These are phyloP conservation scores for Regulus satrapa DNA, from an alignment of 2,113 vertebrate species.

Conservation along the genomic window DNA sequence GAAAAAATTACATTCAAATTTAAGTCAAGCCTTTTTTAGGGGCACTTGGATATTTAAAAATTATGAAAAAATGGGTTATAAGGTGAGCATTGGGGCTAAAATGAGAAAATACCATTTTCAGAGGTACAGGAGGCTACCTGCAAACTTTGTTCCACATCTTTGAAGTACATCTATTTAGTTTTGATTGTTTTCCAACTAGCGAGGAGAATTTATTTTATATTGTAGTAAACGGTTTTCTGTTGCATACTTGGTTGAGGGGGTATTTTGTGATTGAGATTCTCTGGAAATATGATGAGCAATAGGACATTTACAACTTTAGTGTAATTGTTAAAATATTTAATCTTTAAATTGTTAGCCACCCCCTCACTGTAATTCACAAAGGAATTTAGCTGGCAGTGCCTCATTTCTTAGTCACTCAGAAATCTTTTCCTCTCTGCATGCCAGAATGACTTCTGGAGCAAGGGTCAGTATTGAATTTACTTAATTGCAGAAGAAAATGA, in stretches of 20 bases:
- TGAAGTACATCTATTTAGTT: background rate
- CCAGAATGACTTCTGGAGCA: background rate
- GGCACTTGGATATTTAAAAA: background rate
- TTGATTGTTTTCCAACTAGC: background rate
- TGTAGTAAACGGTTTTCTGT: background rate
- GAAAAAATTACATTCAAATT: no score
- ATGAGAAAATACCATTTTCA: background rate
- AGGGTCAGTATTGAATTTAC: background rate
- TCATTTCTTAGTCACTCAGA: background rate
- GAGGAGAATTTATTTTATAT: background rate
- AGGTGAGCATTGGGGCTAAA: background rate
- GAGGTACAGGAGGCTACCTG: background rate
- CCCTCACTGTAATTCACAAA: background rate
- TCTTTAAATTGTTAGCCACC: background rate
- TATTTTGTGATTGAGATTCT: background rate
- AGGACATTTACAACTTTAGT: background rate
- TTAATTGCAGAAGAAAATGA: background rate
- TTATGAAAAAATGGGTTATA: background rate
- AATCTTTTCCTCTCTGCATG: background rate
- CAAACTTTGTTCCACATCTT: background rate
- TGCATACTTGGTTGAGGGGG: rapidly evolving
- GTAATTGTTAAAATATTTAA: background rate
- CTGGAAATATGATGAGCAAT: background rate
- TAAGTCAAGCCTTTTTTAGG: background rate
- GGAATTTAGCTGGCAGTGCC: background rate